Evolutionary conservation across 2,888 invertebrate species (phyloP), one percentile per base, ranked within the genome.

Genomic region (Lomographa bimaculata): DNA sequence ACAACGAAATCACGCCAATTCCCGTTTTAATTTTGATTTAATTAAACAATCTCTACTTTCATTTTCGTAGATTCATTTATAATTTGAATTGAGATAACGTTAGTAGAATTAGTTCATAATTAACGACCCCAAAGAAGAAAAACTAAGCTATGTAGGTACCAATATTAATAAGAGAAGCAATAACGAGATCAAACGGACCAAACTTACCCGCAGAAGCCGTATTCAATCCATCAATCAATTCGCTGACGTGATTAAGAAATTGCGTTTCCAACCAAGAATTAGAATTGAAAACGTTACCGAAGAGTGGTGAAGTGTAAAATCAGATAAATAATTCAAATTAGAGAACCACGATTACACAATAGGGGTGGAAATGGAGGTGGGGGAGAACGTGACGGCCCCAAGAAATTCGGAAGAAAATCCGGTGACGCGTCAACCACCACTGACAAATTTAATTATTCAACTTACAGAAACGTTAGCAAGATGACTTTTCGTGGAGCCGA

Each of bases 391-490:
- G 82, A 82, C 83, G 77, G 72, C 74, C 78, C 69, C 68, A 64
- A 62, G 60, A 79, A 84, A 80, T 66, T 78, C 60, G 58, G 74
- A 79, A 83, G 79, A 85, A 86, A 85, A 82, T 77, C 77, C 76
- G 71, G 78, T 79, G 78, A 76, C 80, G 79, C 78, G 89, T 85
- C 89, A 90, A 85, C 82, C 85, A 75, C 78, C 65, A 64, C 63
- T 85, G 87, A 87, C 86, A 87, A 87, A 89, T 86, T 85, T 77
- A 85, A 87, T 89, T 89, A 89, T 86, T 86, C 85, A 84, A 84
- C 81, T 86, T 84, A 83, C 79, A 76, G 84, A 84, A 86, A 86
- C 81, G 86, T 86, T 86, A 86, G 76, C 80, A 78, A 80, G 83
- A 89, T 83, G 85, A 86, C 85, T 87, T 84, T 81, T 83, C 80